Conservation (phyloP, 2,888 invertebrate genomes). For the Orthonychiurus folsomi region DNA sequence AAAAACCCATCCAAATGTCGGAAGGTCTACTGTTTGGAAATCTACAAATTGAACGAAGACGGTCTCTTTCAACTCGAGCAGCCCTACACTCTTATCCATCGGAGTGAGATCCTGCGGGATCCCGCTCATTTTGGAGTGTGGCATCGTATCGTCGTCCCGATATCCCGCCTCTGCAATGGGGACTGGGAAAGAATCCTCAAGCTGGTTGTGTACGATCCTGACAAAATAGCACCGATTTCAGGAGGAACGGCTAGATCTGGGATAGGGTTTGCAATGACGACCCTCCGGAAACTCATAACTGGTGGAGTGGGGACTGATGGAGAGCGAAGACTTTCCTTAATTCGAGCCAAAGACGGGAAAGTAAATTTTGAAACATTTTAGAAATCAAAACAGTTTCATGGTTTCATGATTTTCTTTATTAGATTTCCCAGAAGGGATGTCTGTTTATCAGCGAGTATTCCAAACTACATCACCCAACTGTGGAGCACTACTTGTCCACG, state of each 20-base stretch:
- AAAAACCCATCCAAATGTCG: conserved; percentile 7
- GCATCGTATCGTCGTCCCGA: conserved; percentile 20
- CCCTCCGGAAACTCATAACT: conserved; percentile 24
- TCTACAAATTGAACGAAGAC: conserved; percentile 30
- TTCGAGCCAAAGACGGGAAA: conserved; percentile 19
- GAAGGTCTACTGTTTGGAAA: conserved; percentile 25
- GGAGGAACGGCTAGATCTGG: conserved; percentile 13
- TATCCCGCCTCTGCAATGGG: conserved; percentile 28
- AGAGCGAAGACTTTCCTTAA: conserved; percentile 18
- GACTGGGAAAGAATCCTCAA: conserved; percentile 22
- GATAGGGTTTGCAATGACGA: conserved; percentile 33
- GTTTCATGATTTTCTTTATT: neutral
- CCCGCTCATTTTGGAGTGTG: conserved; percentile 9
- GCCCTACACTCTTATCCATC: conserved; percentile 28
- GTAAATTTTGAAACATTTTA: conserved; percentile 2
- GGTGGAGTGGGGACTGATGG: conserved; percentile 13
- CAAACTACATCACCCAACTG: conserved; percentile 17
- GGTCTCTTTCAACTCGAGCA: conserved; percentile 25
- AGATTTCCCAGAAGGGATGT: conserved; percentile 2
- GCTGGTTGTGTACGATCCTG: conserved; percentile 14
- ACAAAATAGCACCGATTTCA: neutral
- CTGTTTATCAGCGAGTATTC: neutral
- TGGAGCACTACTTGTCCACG: conserved; percentile 26
- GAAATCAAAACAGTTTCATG: neutral
- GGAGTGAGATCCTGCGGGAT: conserved; percentile 22